phyloP scores from a whole-genome alignment of 2,797 vertebrate species.

The Scolopax bukidnonensis region DNA sequence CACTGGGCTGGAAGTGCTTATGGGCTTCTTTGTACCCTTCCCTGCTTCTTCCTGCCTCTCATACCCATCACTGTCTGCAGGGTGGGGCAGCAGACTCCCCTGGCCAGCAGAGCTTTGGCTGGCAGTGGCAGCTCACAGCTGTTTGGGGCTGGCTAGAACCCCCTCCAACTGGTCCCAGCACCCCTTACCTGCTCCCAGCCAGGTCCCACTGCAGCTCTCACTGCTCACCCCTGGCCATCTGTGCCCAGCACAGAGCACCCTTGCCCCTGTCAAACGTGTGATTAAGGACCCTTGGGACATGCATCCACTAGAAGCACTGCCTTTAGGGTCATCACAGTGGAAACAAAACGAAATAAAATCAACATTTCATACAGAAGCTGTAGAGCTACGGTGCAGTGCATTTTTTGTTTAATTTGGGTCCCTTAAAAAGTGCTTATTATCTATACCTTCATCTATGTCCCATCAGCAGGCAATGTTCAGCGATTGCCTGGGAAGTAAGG shows the following conservation, averaged over 20 bases:
- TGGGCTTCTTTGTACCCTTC: neutral
- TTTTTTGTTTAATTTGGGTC: neutral
- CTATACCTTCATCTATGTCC: neutral
- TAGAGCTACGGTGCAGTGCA: neutral
- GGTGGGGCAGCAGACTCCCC: neutral
- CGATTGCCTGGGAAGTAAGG: neutral
- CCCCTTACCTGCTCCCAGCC: neutral
- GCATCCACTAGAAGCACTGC: neutral
- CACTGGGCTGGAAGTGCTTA: neutral
- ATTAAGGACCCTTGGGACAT: neutral
- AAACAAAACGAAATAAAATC: neutral
- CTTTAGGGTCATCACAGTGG: neutral
- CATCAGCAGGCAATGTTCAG: neutral
- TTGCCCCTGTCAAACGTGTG: neutral
- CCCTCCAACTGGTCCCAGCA: neutral
- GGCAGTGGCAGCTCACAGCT: neutral
- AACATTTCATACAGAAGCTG: neutral
- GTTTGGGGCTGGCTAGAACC: neutral
- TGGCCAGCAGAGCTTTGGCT: neutral
- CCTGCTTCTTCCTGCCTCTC: neutral
- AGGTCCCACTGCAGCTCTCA: neutral
- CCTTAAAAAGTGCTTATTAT: neutral
- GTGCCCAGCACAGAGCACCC: neutral
- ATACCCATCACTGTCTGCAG: neutral
- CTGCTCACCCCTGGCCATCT: neutral